Evolutionary conservation across 2,888 invertebrate genomes (phyloP).

Genomic region (Scaptomyza caliginosa): DNA sequence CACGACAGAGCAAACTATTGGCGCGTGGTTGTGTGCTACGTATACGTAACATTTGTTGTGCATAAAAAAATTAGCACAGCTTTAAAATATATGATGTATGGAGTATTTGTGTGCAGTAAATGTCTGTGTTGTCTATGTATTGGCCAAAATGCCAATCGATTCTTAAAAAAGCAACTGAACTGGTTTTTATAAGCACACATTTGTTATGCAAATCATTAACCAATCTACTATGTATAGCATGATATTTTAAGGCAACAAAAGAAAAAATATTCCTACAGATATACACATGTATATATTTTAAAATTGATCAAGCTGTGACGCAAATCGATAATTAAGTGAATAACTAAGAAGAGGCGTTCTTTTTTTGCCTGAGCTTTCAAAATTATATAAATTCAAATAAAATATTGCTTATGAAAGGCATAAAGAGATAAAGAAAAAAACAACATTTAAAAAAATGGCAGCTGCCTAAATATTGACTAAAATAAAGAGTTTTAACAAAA

Average conservation of each 20-base stretch:
- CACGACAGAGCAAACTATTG: slow-evolving; percentile 9
- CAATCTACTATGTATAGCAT: slow-evolving; percentile 33
- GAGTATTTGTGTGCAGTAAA: slow-evolving; percentile 19
- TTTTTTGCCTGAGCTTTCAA: background rate
- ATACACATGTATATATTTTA: background rate
- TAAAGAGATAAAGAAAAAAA: background rate
- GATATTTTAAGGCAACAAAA: slow-evolving; percentile 22
- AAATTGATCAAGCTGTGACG: slow-evolving; percentile 33
- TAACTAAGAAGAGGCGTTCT: slow-evolving; percentile 22
- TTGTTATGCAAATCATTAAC: slow-evolving; percentile 59
- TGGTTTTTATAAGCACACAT: slow-evolving; percentile 58
- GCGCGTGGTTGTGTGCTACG: slow-evolving; percentile 51
- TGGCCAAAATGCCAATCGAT: slow-evolving; percentile 51
- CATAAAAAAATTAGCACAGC: slow-evolving; percentile 61
- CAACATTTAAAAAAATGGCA: background rate
- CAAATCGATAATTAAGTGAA: slow-evolving; percentile 31
- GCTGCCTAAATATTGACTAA: background rate
- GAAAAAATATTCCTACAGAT: background rate
- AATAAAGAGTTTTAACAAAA: no score
- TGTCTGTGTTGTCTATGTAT: slow-evolving; percentile 14
- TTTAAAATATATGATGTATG: slow-evolving; percentile 41
- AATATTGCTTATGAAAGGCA: background rate
- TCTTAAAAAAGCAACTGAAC: slow-evolving; percentile 63
- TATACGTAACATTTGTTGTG: slow-evolving; percentile 65
- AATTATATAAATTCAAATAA: background rate